Evolutionary conservation across 2,113 vertebrate species (phyloP).

Genomic region (Sula dactylatra): DNA sequence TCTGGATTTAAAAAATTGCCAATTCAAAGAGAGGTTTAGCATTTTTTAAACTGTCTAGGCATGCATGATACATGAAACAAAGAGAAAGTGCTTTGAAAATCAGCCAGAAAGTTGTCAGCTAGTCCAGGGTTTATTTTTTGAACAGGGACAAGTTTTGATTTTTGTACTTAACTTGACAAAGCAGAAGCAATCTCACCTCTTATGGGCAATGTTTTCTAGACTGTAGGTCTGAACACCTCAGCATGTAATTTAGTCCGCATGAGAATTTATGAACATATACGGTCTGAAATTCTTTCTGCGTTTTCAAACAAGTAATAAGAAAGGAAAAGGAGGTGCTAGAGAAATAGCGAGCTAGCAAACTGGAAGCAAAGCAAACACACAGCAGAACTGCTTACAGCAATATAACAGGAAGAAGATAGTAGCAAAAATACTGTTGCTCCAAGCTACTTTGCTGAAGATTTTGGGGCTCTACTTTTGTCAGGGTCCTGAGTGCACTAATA

Average conservation of each 20-base stretch:
- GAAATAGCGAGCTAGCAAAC: background rate
- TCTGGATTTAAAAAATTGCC: background rate
- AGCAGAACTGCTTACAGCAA: background rate
- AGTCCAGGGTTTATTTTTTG: background rate
- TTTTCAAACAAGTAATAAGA: background rate
- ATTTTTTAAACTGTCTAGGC: background rate
- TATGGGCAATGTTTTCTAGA: background rate
- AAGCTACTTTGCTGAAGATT: background rate
- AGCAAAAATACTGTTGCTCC: background rate
- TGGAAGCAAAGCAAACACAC: background rate
- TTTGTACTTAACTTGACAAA: slow-evolving; percentile 2
- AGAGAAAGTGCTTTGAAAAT: background rate
- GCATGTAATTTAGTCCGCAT: background rate
- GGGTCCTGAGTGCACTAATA: fast-evolving
- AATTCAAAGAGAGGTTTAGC: background rate
- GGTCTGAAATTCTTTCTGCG: background rate
- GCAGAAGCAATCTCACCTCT: background rate
- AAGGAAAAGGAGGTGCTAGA: background rate
- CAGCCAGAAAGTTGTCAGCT: background rate
- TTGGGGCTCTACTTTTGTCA: background rate
- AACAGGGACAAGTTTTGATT: background rate
- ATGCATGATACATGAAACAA: background rate
- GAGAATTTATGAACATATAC: background rate
- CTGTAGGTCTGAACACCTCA: background rate
- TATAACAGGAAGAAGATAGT: fast-evolving